Evolutionary conservation across 2,113 vertebrate genomes (phyloP).

Genomic region (Osmerus eperlanus): DNA sequence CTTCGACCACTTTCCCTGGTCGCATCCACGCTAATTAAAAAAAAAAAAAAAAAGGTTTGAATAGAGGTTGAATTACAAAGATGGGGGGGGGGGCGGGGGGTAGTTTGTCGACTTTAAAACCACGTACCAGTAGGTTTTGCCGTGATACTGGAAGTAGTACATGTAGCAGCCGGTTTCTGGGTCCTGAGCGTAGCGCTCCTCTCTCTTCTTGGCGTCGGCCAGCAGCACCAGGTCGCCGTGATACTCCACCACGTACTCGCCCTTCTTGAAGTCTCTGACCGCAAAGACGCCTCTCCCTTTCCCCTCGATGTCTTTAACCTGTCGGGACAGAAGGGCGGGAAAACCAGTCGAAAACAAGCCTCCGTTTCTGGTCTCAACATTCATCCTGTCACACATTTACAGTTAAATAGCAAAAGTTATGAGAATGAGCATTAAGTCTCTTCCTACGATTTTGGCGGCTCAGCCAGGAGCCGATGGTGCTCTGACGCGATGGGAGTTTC

Average conservation of each 20-base stretch:
- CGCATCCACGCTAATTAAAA: conserved; percentile 84
- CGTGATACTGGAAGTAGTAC: conserved; percentile 94
- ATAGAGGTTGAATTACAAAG: neutral
- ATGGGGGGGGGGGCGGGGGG: neutral
- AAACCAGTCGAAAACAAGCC: neutral
- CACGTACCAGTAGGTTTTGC: conserved; percentile 91
- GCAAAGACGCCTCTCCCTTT: conserved; percentile 85
- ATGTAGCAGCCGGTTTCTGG: conserved; percentile 94
- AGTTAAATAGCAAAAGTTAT: no score
- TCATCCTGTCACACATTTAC: no score
- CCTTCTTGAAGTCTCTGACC: conserved; percentile 54
- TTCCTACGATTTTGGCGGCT: no score
- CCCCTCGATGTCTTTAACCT: conserved; percentile 87
- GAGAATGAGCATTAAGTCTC: no score
- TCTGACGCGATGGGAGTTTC: neutral
- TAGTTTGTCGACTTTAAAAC: neutral
- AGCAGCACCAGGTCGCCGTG: conserved; percentile 72
- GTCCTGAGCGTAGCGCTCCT: conserved; percentile 83
- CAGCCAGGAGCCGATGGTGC: no score
- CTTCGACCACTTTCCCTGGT: conserved; percentile 85
- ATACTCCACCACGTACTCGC: conserved; percentile 71
- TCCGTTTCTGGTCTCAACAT: neutral
- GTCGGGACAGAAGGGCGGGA: conserved; percentile 24
- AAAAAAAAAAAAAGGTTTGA: neutral
- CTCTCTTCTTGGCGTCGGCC: conserved; percentile 81